Percentiles rank a stretch among this genome's conserved stretches.
Conservation (phyloP, 2,797 vertebrate genomes). For the Threskiornis aethiopicus region DNA sequence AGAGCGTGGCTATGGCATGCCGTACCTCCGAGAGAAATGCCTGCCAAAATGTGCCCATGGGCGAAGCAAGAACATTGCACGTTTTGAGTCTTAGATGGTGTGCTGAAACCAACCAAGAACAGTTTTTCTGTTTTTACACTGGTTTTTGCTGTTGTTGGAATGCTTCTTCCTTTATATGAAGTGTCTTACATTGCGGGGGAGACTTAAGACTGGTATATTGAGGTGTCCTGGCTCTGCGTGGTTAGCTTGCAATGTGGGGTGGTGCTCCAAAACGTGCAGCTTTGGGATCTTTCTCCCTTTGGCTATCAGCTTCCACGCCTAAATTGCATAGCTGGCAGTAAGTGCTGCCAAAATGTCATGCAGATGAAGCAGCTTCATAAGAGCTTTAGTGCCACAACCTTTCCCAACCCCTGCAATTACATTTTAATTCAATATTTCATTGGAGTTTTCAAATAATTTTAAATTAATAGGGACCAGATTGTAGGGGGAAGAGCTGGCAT, state of each 20-base stretch:
- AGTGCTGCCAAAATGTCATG: constrained; percentile 45
- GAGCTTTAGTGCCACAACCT: constrained; percentile 57
- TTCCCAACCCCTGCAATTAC: constrained; percentile 55
- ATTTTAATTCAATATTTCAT: constrained; percentile 68
- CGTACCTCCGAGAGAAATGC: neutral
- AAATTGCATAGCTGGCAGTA: constrained; percentile 25
- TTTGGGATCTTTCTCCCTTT: constrained; percentile 11
- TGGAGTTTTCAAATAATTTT: constrained; percentile 64
- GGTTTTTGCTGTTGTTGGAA: neutral
- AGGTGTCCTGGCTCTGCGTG: neutral
- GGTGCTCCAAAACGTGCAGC: neutral
- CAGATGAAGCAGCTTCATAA: constrained; percentile 27
- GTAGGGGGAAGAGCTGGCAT: constrained; percentile 41
- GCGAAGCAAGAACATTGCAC: neutral
- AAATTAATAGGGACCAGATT: constrained; percentile 63
- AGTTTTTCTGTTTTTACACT: neutral
- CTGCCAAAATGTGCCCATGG: neutral
- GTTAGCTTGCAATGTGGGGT: neutral
- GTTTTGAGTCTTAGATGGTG: neutral
- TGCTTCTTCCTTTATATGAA: neutral
- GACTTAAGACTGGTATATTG: neutral
- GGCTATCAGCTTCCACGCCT: neutral
- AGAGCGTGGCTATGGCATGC: neutral
- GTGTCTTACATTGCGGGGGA: neutral
- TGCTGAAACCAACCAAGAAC: neutral